Percentiles rank a stretch among this genome's conserved stretches.
Evolutionary conservation across 1,140 invertebrate species (phyloP).

Genomic region (Dolichoris vasculosae): DNA sequence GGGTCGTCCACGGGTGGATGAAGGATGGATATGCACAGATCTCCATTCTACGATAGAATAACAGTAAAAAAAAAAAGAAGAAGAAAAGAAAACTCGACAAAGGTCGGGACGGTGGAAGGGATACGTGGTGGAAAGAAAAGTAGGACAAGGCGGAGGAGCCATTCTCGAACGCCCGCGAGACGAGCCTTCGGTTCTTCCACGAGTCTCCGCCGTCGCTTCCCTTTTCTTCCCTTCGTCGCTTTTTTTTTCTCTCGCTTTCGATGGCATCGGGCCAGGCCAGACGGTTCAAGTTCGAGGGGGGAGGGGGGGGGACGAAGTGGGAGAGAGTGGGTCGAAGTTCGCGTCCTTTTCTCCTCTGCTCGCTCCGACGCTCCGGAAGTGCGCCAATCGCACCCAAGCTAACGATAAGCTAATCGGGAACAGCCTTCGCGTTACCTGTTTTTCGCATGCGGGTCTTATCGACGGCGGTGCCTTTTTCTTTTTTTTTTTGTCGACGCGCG

Average conservation of each 20-base stretch:
- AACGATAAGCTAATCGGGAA: too few relatives aligned
- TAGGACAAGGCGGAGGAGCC: background rate
- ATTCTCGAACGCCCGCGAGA: background rate
- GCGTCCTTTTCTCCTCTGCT: background rate
- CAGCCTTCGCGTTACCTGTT: too few relatives aligned
- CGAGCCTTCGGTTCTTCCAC: background rate
- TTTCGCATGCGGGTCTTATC: too few relatives aligned
- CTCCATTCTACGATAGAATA: constrained; percentile 90
- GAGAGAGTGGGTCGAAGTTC: background rate
- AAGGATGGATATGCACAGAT: constrained; percentile 99
- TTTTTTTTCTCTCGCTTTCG: background rate
- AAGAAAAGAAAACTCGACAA: constrained; percentile 2
- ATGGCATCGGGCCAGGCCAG: background rate
- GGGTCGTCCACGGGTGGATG: constrained; percentile 99
- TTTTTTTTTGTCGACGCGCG: too few relatives aligned
- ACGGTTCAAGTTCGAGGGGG: background rate
- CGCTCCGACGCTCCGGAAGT: too few relatives aligned
- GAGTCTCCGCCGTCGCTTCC: background rate
- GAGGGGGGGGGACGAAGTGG: too few relatives aligned
- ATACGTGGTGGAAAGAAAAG: background rate
- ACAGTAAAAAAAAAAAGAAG: constrained; percentile 24
- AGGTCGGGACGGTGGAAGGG: background rate
- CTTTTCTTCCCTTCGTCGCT: too few relatives aligned
- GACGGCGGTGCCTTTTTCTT: background rate
- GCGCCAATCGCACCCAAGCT: too few relatives aligned